Evolutionary conservation across 2,797 vertebrate species (phyloP).

Genomic region (Limnodromus scolopaceus): DNA sequence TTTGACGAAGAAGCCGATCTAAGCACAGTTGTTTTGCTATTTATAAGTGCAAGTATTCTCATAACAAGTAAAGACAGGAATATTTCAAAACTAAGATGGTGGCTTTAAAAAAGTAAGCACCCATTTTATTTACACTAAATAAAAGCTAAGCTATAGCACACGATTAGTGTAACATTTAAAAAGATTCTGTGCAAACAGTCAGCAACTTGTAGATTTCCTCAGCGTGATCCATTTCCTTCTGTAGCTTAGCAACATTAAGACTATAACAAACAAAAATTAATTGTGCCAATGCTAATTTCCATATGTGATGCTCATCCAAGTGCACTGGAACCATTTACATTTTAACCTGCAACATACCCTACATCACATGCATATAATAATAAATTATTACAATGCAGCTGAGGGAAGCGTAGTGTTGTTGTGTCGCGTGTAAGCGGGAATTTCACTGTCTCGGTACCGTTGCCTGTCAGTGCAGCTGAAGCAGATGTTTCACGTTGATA

Average conservation of each 20-base stretch:
- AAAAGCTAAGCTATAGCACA: slow-evolving; percentile 60
- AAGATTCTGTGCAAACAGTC: slow-evolving; percentile 73
- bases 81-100: slow-evolving; percentile 44
- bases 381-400: slow-evolving; percentile 21
- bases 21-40: slow-evolving; percentile 67
- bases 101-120: slow-evolving; percentile 53
- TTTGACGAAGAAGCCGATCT: slow-evolving; percentile 56
- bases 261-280: slow-evolving; percentile 71
- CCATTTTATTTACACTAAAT: slow-evolving; percentile 74
- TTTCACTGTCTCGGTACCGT: slow-evolving; percentile 15
- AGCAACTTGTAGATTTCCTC: slow-evolving; percentile 63
- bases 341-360: not conserved
- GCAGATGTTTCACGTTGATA: slow-evolving; percentile 80
- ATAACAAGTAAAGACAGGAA: slow-evolving; percentile 61
- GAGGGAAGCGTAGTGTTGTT: not conserved
- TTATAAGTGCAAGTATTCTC: slow-evolving; percentile 61
- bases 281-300: slow-evolving; percentile 57
- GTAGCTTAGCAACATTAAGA: slow-evolving; percentile 73
- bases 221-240: slow-evolving; percentile 4
- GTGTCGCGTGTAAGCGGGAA: slow-evolving; percentile 28
- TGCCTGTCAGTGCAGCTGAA: slow-evolving; percentile 59
- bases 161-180: slow-evolving; percentile 71
- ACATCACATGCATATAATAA: not conserved
- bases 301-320: slow-evolving; percentile 31
- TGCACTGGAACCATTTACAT: slow-evolving; percentile 38